A percentile compares a stretch with the other conserved stretches of the same genome.
Conservation (phyloP, 2,888 invertebrate genomes). For the Drosophila anomelani region DNA sequence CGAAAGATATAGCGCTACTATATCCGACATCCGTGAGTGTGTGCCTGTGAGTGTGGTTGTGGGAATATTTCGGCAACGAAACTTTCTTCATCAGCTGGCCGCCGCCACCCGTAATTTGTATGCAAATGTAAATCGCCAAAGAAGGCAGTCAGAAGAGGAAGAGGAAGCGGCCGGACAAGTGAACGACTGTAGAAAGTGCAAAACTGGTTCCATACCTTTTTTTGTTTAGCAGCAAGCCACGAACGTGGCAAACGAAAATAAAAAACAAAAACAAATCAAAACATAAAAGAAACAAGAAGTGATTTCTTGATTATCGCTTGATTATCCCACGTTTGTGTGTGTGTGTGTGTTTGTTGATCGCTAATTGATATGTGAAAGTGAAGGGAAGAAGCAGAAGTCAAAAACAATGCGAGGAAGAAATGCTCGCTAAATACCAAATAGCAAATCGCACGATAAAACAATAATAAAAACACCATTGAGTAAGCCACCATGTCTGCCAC, state of each 20-base stretch:
- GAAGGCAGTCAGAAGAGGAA: conserved; percentile 25
- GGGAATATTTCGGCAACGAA: conserved; percentile 46
- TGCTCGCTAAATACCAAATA: conserved; percentile 34
- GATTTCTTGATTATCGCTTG: conserved; percentile 12
- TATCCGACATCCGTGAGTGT: conserved; percentile 42
- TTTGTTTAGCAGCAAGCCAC: conserved; percentile 44
- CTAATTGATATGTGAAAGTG: conserved; percentile 33
- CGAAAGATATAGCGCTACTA: conserved; percentile 32
- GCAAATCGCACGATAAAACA: conserved; percentile 20
- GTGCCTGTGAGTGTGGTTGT: conserved; percentile 33
- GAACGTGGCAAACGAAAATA: conserved; percentile 35
- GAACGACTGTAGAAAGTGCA: conserved; percentile 59
- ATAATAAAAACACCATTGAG: conserved; percentile 18
- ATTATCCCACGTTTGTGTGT: conserved; percentile 24
- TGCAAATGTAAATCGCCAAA: conserved; percentile 48
- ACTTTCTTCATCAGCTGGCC: conserved; percentile 64
- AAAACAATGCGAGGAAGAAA: conserved; percentile 37
- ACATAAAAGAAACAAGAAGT: conserved; percentile 20
- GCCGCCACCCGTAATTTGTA: conserved; percentile 17
- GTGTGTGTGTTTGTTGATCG: conserved; percentile 1
- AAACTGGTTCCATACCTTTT: conserved; percentile 53
- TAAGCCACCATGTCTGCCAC: conserved; percentile 65
- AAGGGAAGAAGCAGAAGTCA: background rate
- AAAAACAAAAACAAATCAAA: conserved; percentile 14
- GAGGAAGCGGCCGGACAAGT: conserved; percentile 39